phyloP scores from a whole-genome alignment of 2,888 invertebrate genomes.

The Lysandra bellargus region DNA sequence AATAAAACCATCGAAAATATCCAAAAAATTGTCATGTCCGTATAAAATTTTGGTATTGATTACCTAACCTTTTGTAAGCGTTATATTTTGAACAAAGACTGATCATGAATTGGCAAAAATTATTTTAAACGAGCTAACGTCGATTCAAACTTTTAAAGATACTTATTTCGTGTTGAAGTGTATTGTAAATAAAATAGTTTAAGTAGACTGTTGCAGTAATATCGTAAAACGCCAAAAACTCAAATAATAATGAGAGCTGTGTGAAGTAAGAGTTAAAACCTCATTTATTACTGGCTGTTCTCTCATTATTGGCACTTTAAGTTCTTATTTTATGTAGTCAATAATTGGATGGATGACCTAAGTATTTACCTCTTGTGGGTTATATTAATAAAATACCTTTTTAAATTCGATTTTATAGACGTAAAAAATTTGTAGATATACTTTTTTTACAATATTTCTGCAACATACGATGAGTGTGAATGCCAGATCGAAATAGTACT shows the following conservation, averaged over 20 bases:
- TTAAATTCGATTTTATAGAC: not conserved
- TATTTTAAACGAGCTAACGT: not conserved
- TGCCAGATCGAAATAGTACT: conserved; percentile 79
- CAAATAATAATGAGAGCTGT: too few species aligned
- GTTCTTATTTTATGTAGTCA: not conserved
- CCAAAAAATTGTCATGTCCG: not conserved
- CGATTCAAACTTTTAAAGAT: not conserved
- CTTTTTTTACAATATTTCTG: conserved; percentile 28
- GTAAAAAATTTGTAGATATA: not conserved
- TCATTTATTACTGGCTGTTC: too few species aligned
- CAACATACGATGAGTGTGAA: conserved; percentile 57
- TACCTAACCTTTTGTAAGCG: not conserved
- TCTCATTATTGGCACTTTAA: not conserved
- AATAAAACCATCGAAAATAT: not conserved
- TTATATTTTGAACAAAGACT: conserved; percentile 29
- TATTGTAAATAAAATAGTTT: conserved; percentile 29
- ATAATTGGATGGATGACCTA: too few species aligned
- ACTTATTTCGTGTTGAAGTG: not conserved
- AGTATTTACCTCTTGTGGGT: not conserved
- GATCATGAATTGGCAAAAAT: conserved; percentile 21
- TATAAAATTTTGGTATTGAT: not conserved
- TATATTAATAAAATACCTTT: not conserved
- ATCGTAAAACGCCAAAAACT: conserved; percentile 12
- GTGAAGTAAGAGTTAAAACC: too few species aligned
- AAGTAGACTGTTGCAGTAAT: conserved; percentile 28